These are phyloP conservation scores for Paramormyrops hopkinsi DNA, from an alignment of 2,797 vertebrate genomes.

Conservation along the genomic window DNA sequence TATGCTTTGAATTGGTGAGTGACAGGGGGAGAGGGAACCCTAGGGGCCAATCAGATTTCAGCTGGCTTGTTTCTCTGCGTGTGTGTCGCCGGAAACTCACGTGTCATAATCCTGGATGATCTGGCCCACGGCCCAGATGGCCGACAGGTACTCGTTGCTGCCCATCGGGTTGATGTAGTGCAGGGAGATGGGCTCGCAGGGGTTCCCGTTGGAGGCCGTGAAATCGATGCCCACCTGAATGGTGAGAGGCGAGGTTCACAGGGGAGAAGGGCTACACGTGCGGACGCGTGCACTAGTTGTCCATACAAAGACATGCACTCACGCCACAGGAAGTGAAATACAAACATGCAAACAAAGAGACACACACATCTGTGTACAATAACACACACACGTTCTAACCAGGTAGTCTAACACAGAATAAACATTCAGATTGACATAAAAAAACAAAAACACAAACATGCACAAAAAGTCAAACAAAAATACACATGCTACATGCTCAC, in stretches of 20 bases:
- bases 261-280: neutral
- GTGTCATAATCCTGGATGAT: constrained; percentile 99
- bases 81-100: constrained; percentile 60
- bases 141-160: constrained; percentile 90
- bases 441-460: constrained; percentile 19
- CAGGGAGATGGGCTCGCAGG: constrained; percentile 85
- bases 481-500: constrained; percentile 26
- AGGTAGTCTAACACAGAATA: neutral
- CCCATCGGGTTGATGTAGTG: constrained; percentile 96
- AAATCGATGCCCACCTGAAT: constrained; percentile 94
- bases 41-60: neutral
- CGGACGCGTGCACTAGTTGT: neutral
- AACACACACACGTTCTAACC: neutral
- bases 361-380: neutral
- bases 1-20: neutral
- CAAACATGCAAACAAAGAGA: neutral
- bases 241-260: neutral
- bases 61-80: neutral
- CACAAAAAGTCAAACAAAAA: constrained; percentile 16
- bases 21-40: neutral
- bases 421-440: neutral
- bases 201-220: constrained; percentile 95
- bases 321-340: neutral
- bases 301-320: neutral
- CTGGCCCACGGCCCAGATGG: constrained; percentile 94